Percentiles rank a stretch among this genome's conserved stretches.
These are phyloP conservation scores for Corythoichthys haematopterus DNA, from an alignment of 2,113 vertebrate species.

Conservation along the genomic window DNA sequence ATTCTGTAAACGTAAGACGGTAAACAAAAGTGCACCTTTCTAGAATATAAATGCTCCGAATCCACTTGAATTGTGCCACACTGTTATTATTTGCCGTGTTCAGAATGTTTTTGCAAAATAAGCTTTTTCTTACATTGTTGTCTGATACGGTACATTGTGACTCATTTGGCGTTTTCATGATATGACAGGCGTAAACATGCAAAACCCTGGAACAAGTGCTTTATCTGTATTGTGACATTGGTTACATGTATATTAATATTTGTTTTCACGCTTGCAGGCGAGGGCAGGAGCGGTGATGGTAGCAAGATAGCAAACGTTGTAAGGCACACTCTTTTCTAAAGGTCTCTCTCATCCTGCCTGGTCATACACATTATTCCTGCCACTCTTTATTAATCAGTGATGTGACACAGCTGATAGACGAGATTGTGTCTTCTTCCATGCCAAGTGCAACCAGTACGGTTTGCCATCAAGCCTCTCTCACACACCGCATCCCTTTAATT, in stretches of 20 bases:
- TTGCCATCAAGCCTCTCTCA: constrained; percentile 89
- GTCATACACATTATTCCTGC: constrained; percentile 27
- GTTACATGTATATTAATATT: constrained; percentile 15
- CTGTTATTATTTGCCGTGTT: not conserved
- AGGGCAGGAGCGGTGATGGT: constrained; percentile 31
- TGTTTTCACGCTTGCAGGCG: constrained; percentile 19
- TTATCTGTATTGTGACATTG: constrained; percentile 15
- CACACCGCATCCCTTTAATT: constrained; percentile 83
- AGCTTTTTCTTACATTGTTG: not conserved
- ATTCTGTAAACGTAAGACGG: too few species aligned
- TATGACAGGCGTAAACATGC: not conserved
- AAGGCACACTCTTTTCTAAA: constrained; percentile 31
- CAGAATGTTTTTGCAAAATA: not conserved
- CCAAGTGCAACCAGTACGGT: constrained; percentile 67
- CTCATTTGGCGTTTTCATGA: not conserved
- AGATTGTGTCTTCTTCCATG: constrained; percentile 14
- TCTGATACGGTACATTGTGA: not conserved
- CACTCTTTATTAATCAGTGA: constrained; percentile 52
- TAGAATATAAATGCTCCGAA: not conserved
- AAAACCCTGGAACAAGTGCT: not conserved
- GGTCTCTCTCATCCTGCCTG: constrained; percentile 42
- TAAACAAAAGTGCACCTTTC: not conserved
- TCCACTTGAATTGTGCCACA: not conserved
- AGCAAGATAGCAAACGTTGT: constrained; percentile 30
- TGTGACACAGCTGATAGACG: constrained; percentile 39